Base-by-base conservation (phyloP, 2,113 vertebrate species). In the Leptobrachium ailaonicum region DNA sequence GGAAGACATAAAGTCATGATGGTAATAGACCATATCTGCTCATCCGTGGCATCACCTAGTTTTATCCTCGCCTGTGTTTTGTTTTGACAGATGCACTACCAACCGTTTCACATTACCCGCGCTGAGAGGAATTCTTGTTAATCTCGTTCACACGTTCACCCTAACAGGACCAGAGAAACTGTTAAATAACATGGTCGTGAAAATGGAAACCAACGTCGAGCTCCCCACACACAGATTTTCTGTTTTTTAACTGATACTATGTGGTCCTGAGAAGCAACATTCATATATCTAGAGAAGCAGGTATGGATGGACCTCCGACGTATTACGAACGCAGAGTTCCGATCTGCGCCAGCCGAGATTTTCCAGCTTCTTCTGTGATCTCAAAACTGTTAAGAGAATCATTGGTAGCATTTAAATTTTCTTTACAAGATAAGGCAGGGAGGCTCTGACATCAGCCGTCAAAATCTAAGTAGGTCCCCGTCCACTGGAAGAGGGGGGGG, bases 81-180 rank as follows among this genome's bases (percentile, higher is more conserved):
- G 77, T 80, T 80, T 73, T 54, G 13, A 80, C 77, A 80, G 77
- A 80, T 80, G 77, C 64, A 73, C 20, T 44, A 43, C 41, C 41
- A 7, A 66, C 50, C 10, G 60, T 67, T 80, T 67, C 41, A 32
- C 41, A 73, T 80, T 80, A 80, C 77, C 62, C 20, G 50, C 62
- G 58, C 47, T 7, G 63, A 56, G 62, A 73, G 63, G 77, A 80
- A 80, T 80, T 80, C 77, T 80, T 56, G 71, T 80, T 80, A 80
- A 73, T 73, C 44, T 67, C 41, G 13, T 56, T 66, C 45, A 73
- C 77, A 58, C 77, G 50, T 73, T 66, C 54, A 14, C 1, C 67
- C 54, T 62, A 53, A 80, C 60, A 42, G 70, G 20, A 73, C 77
- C 77, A 66, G 70, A 56, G 77, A 80, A 80, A 80, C 71, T 2